A percentile compares a stretch with the other conserved stretches of the same genome.
These are phyloP conservation scores for Ametastegia equiseti DNA, from an alignment of 2,888 invertebrate genomes.

Conservation along the genomic window DNA sequence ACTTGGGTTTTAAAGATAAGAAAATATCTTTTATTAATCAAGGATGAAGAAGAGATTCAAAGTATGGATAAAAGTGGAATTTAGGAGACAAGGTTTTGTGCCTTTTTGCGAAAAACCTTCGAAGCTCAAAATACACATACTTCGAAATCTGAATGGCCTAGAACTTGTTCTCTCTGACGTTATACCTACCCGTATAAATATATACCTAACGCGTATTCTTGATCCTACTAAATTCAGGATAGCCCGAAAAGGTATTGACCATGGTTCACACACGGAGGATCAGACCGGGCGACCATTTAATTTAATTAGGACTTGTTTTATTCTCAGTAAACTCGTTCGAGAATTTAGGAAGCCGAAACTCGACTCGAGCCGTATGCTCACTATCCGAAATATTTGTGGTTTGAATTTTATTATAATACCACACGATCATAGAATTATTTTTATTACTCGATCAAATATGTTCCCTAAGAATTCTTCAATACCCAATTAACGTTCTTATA, in stretches of 20 bases:
- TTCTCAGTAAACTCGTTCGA: slow-evolving; percentile 68
- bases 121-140: neutral
- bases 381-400: neutral
- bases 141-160: neutral
- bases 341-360: slow-evolving; percentile 65
- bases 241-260: slow-evolving; percentile 55
- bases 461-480: neutral
- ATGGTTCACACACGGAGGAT: slow-evolving; percentile 24
- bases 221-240: slow-evolving; percentile 60
- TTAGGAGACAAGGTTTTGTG: neutral
- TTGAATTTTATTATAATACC: slow-evolving; percentile 27
- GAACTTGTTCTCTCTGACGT: slow-evolving; percentile 22
- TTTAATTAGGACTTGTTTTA: slow-evolving; percentile 71
- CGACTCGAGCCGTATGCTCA: neutral
- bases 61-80: neutral
- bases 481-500: neutral
- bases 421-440: slow-evolving; percentile 14
- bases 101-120: neutral
- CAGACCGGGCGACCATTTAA: slow-evolving; percentile 62
- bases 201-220: slow-evolving; percentile 23
- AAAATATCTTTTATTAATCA: neutral
- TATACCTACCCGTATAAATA: too few species aligned
- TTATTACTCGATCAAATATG: slow-evolving; percentile 17
- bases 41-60: neutral
- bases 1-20: too few species aligned